Percentiles rank a stretch among this genome's conserved stretches.
Evolutionary conservation across 92 coral and sea anemone genomes (phyloP).

Genomic region (Zoanthus sociatus): DNA sequence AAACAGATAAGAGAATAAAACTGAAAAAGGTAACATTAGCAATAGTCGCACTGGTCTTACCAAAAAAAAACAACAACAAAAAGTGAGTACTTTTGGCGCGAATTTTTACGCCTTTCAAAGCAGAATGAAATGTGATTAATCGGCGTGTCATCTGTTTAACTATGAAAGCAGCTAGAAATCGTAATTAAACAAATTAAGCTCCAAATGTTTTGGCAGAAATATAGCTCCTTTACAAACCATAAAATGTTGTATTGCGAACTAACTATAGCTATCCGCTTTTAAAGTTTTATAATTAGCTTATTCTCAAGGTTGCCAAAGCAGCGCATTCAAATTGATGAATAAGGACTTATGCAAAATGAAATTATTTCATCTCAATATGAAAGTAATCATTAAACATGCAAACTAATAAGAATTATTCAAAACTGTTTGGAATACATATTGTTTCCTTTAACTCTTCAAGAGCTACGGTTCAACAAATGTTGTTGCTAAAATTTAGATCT

Average conservation of each 20-base stretch:
- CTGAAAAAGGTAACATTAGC: too few species aligned
- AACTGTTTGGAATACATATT: neutral
- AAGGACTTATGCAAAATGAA: neutral
- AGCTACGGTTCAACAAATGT: slow-evolving; percentile 49
- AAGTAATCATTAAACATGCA: neutral
- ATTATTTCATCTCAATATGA: neutral
- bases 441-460: slow-evolving; percentile 27
- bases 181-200: neutral
- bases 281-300: neutral
- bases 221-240: neutral
- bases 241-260: neutral
- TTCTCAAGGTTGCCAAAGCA: neutral
- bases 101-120: neutral
- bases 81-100: neutral
- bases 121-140: neutral
- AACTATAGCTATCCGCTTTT: too few species aligned
- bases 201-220: neutral
- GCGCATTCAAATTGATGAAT: neutral
- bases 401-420: neutral
- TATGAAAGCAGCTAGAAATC: too few species aligned
- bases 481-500: slow-evolving; percentile 33
- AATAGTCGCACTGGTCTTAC: too few species aligned
- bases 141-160: neutral
- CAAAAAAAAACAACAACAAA: neutral
- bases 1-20: too few species aligned